These are phyloP conservation scores for Calcarius ornatus DNA, from an alignment of 2,113 vertebrate species.

Conservation along the genomic window DNA sequence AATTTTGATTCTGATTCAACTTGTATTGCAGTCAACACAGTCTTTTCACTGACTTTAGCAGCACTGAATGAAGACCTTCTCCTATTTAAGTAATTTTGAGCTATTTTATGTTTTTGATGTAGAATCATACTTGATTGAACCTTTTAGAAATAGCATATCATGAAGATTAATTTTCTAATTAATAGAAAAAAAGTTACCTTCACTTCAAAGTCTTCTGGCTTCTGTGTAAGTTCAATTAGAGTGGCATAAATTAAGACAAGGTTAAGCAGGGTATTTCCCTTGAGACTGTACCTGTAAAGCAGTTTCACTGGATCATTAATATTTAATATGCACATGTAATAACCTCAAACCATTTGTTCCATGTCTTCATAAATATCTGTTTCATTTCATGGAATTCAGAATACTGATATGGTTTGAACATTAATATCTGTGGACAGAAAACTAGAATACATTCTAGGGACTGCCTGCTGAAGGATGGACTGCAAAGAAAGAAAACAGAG, in stretches of 20 bases:
- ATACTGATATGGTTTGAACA: neutral
- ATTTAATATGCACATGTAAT: neutral
- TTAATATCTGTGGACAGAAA: neutral
- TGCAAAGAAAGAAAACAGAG: neutral
- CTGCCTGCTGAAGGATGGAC: neutral
- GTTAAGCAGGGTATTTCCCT: constrained; percentile 77
- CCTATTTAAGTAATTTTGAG: neutral
- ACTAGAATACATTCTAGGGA: neutral
- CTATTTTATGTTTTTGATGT: neutral
- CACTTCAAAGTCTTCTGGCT: constrained; percentile 84
- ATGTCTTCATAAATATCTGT: neutral
- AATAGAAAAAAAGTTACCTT: constrained; percentile 81
- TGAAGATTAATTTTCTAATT: neutral
- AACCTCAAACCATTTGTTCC: neutral
- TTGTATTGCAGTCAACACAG: neutral
- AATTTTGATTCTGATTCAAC: neutral
- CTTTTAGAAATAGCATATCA: neutral
- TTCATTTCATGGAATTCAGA: neutral
- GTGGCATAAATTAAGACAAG: constrained; percentile 84
- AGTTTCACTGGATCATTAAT: neutral
- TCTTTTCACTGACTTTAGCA: neutral
- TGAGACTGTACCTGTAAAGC: constrained; percentile 76
- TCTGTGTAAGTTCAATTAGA: constrained; percentile 78
- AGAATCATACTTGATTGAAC: neutral
- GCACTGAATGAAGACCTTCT: neutral